Conservation (phyloP, 2,113 vertebrate genomes). For the Irena cyanogastra region DNA sequence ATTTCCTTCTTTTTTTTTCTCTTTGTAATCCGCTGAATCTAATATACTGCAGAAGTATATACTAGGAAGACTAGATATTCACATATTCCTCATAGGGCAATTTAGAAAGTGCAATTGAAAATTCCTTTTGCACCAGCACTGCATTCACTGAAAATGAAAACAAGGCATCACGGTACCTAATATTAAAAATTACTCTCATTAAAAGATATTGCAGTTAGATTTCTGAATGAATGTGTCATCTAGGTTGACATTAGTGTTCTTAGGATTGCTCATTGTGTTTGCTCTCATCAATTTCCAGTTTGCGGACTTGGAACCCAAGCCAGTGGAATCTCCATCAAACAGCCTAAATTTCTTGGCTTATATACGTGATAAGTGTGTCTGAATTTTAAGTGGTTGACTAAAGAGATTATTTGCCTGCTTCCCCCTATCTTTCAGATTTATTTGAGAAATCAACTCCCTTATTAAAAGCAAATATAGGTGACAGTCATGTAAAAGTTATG, state of each 20-base stretch:
- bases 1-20: background rate
- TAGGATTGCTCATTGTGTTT: background rate
- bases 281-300: background rate
- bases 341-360: background rate
- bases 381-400: background rate
- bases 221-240: background rate
- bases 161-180: background rate
- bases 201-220: background rate
- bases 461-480: background rate
- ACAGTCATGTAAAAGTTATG: background rate
- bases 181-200: background rate
- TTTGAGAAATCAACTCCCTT: background rate
- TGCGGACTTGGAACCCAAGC: background rate
- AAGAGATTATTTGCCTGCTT: background rate
- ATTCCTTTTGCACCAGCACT: background rate
- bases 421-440: background rate
- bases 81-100: background rate
- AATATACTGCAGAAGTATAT: background rate
- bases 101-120: background rate
- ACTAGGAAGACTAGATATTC: background rate
- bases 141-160: background rate
- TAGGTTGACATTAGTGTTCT: background rate
- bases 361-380: rapidly evolving
- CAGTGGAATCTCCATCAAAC: background rate
- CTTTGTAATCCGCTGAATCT: background rate